Percentiles rank a stretch among this genome's conserved stretches.
Conservation (phyloP, 1,140 invertebrate genomes). For the Augochlora pura region DNA sequence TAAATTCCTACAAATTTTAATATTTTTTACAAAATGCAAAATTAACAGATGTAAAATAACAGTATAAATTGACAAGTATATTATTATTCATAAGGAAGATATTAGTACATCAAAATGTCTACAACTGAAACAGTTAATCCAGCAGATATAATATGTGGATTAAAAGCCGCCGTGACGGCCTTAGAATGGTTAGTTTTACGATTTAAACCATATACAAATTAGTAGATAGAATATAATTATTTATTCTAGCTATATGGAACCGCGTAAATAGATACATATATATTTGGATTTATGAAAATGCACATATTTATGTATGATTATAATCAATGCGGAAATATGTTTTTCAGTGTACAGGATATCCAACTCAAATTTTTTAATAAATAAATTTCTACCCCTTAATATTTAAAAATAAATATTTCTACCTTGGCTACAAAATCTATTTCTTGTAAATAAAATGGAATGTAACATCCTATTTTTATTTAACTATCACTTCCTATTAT, state of each 20-base stretch:
- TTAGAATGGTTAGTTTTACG: slow-evolving; percentile 3
- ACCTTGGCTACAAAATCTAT: not conserved
- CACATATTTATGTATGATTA: no score
- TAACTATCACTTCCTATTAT: not conserved
- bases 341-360: no score
- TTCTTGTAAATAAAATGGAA: not conserved
- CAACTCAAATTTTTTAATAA: no score
- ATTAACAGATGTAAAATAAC: slow-evolving; percentile 1
- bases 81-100: not conserved
- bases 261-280: no score
- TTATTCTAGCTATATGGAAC: not conserved
- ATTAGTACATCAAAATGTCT: slow-evolving; percentile 3
- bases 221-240: not conserved
- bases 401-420: no score
- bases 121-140: not conserved
- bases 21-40: not conserved
- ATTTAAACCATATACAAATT: not conserved
- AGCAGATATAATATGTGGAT: not conserved
- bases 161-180: not conserved
- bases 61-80: not conserved
- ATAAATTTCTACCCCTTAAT: no score
- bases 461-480: not conserved
- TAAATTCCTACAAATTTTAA: not conserved
- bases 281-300: no score
- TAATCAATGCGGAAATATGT: no score